Conservation (phyloP, 2,797 vertebrate genomes). For the Garrulus glandarius region DNA sequence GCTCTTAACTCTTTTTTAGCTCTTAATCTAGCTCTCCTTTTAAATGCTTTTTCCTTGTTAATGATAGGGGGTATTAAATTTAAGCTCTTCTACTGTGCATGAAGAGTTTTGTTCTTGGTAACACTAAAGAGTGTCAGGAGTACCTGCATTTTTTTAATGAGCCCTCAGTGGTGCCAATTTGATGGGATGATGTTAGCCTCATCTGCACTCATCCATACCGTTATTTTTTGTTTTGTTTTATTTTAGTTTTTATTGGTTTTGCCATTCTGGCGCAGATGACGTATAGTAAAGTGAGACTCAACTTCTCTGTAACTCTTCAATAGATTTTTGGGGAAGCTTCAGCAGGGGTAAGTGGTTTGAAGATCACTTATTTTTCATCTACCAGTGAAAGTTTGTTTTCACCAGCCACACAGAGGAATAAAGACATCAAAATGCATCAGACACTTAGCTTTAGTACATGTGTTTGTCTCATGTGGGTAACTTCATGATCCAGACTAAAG, state of each 20-base stretch:
- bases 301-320: background rate
- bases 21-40: background rate
- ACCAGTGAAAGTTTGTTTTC: background rate
- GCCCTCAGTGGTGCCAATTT: background rate
- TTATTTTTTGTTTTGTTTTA: background rate
- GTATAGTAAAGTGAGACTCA: background rate
- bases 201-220: background rate
- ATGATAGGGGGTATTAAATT: background rate
- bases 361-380: background rate
- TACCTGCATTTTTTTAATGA: background rate
- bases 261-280: background rate
- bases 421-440: background rate
- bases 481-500: background rate
- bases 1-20: background rate
- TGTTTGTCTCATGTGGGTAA: background rate
- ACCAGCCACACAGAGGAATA: background rate
- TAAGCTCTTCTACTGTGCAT: background rate
- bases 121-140: accelerated
- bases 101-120: background rate
- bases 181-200: background rate
- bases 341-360: background rate
- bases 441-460: background rate
- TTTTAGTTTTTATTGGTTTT: background rate
- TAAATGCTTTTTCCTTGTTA: background rate
- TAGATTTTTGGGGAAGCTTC: background rate